Base-by-base conservation (phyloP, 2,888 invertebrate genomes). In the Sialis fuliginosa region DNA sequence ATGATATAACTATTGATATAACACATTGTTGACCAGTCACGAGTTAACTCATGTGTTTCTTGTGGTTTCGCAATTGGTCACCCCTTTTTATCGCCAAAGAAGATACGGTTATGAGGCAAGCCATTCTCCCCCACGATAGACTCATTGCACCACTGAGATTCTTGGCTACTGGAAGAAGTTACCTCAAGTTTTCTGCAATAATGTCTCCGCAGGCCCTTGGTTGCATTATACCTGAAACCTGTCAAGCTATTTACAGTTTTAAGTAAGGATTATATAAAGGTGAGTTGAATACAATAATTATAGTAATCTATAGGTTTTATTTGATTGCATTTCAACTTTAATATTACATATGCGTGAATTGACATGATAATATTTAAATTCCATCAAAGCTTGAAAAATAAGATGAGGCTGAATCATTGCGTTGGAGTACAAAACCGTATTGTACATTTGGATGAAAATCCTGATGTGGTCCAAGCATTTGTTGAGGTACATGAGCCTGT, bases 151-250 rank as follows among this genome's bases (percentile, higher is more conserved):
- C 54, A 22, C 44, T 58, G 41, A 51, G 54, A 51, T 57, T 55
- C 52, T 51, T 56, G 46, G 54, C 53, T 46, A 56, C 56, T 46
- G 57, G 58, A 45, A 54, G 55, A 45, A 53, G 53, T 40, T 58
- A 56, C 48, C 52, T 58, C 22, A 54, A 58, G 49, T 56, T 52
- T 51, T 52, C 56, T 37, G 52, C 54, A 41, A 54, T 54, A 37
- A 58, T 56, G 46, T 55, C 56, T 48, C 52, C 54, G 2, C 56
- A 56, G 50, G 51, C 56, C 33, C 48, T 57, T 7, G 51, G 53
- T 39, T 32, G 50, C 48, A 56, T 57, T 42, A 54, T 57, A 48
- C 54, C 55, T n/a, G 56, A 56, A 51, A 55, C 55, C 42, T 55
- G 54, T 49, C 50, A 51, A 13, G 53, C 54, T 41, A 22, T 22